Conservation (phyloP, 1,140 invertebrate species). For the Mizuhopecten yessoensis region DNA sequence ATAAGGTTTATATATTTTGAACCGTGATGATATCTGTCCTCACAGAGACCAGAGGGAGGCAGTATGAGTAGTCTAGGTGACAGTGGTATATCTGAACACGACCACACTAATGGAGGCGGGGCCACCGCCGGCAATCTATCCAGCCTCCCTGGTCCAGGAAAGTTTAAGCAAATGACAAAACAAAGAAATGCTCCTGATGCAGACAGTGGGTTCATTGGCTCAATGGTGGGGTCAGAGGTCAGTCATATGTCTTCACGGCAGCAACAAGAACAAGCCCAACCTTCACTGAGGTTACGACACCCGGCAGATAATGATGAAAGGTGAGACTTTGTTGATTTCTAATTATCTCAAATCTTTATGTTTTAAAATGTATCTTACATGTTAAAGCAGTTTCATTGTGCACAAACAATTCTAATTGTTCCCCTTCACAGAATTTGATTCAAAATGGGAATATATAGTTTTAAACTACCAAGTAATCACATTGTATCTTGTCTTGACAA, state of each 20-base stretch:
- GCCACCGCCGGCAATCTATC: conserved; percentile 64
- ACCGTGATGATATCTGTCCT: neutral
- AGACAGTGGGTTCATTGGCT: conserved; percentile 80
- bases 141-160: conserved; percentile 74
- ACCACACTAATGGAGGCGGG: conserved; percentile 55
- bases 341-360: neutral
- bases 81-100: conserved; percentile 78
- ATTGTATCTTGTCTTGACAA: neutral
- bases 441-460: neutral
- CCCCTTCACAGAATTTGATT: neutral
- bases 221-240: conserved; percentile 77
- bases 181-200: conserved; percentile 74
- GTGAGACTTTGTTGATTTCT: neutral
- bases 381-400: neutral
- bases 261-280: conserved; percentile 63
- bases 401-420: neutral
- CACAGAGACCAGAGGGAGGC: conserved; percentile 68
- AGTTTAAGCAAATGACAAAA: conserved; percentile 78
- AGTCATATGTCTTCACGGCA: conserved; percentile 63
- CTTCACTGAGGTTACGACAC: conserved; percentile 67
- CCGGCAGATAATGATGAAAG: conserved; percentile 53
- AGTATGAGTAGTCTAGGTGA: conserved; percentile 74
- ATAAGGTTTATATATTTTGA: no score
- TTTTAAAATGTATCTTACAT: neutral
- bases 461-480: neutral